Conservation (phyloP, 2,113 vertebrate genomes). For the Tonatia bakeri region DNA sequence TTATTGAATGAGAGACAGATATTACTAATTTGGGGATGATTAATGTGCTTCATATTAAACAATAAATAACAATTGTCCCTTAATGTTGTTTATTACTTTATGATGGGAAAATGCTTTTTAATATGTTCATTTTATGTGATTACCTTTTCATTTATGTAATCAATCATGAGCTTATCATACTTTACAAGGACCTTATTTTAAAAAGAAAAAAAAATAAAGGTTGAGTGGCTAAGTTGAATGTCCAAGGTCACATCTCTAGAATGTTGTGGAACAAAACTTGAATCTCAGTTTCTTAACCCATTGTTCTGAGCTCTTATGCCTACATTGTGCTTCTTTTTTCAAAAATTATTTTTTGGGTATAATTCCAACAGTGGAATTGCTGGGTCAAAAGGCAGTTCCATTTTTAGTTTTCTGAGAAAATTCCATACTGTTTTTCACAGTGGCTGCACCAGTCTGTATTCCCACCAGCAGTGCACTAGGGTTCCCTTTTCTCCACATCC, state of each 20-base stretch:
- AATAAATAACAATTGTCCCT: constrained; percentile 24
- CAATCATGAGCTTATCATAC: not conserved
- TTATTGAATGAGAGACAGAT: not conserved
- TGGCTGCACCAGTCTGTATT: too few relatives aligned
- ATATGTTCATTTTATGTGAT: not conserved
- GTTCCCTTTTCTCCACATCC: too few relatives aligned
- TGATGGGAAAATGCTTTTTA: not conserved
- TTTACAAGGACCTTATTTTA: not conserved
- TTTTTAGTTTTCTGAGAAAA: too few relatives aligned
- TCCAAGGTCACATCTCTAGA: not conserved
- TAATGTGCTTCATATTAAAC: constrained; percentile 14
- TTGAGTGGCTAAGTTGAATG: not conserved
- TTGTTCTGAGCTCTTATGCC: not conserved
- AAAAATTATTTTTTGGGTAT: not conserved
- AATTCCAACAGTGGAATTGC: too few relatives aligned
- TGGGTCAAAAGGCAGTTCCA: too few relatives aligned
- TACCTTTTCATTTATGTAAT: not conserved
- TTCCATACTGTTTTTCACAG: too few relatives aligned
- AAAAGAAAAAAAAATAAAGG: not conserved
- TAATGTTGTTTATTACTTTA: not conserved
- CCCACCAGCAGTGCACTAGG: too few relatives aligned
- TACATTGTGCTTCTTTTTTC: not conserved
- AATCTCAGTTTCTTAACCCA: not conserved
- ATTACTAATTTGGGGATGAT: constrained; percentile 24
- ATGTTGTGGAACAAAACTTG: not conserved